Base-by-base conservation (phyloP, 2,797 vertebrate genomes). In the Hydrolagus colliei region DNA sequence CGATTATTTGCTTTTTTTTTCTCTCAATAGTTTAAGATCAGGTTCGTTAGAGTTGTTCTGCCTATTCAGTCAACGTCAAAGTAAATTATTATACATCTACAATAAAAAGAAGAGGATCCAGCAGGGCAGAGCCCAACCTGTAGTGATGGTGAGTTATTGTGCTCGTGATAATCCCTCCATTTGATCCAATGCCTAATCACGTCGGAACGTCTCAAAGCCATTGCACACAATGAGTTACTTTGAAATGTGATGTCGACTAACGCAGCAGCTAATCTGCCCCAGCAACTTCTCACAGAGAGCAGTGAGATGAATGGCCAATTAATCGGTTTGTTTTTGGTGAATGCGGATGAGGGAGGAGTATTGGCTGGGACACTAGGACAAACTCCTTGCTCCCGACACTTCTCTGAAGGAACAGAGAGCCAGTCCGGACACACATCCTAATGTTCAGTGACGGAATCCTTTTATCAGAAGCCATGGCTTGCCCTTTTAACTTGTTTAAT, bases 401-500 rank as follows among this genome's bases (percentile, higher is more conserved):
- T 52, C 41, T 52, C 41, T 71, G 79, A 84, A 32, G 79, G 63
- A 35, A 77, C 2, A 77, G 52, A 61, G 41, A 68, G 65, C 71
- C 32, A 84, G 79, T 32, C 27, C 10, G 65, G 32, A 84, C 32
- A 88, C 72, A 92, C 90, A 92, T 93, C 87, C 90, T 96, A 92
- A 96, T 96, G 94, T 94, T 90, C 91, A 94, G 88, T 91, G 95
- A 96, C 94, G 96, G 93, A 90, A 89, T 91, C 86, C 86, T 96
- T 96, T 96, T 93, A 96, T 96, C 92, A 92, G 87, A 88, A 92
- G 91, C 91, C 91, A 90, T 88, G 91, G 92, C 94, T 93, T 95
- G 93, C 95, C 95, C 93, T 94, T 27, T 90, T 90, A 91, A 92
- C 92, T 93, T 92, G 92, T 93, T 96, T 96, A 96, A 96, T 96